phyloP scores from a whole-genome alignment of 1,140 invertebrate species.

The Chrysopa pallens region DNA sequence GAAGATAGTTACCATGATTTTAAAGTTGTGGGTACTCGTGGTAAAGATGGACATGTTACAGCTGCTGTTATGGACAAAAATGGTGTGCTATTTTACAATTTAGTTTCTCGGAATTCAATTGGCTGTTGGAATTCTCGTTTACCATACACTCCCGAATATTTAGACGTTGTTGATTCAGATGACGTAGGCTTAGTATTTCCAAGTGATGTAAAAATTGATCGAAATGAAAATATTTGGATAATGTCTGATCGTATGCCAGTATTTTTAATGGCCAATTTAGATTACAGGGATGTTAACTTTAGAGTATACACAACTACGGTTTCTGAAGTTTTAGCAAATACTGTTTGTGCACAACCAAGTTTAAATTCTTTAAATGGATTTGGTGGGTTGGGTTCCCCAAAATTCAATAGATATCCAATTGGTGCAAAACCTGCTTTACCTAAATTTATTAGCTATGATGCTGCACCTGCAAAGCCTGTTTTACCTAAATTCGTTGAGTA shows the following conservation, averaged over 20 bases:
- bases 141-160: constrained; percentile 42
- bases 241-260: constrained; percentile 65
- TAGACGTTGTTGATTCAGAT: constrained; percentile 51
- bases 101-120: constrained; percentile 60
- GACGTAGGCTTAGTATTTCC: constrained; percentile 59
- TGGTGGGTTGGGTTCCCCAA: too few relatives aligned
- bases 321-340: constrained; percentile 40
- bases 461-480: too few relatives aligned
- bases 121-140: constrained; percentile 59
- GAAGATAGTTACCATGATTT: constrained; percentile 54
- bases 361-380: too few relatives aligned
- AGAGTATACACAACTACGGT: constrained; percentile 49
- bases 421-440: too few relatives aligned
- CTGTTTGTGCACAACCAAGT: constrained; percentile 30
- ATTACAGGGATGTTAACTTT: constrained; percentile 62
- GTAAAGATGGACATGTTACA: constrained; percentile 46
- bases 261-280: constrained; percentile 47
- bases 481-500: too few relatives aligned
- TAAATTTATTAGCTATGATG: too few relatives aligned
- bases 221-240: constrained; percentile 46
- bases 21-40: constrained; percentile 42
- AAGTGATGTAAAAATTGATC: constrained; percentile 55
- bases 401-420: too few relatives aligned
- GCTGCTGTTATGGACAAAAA: constrained; percentile 45
- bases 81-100: constrained; percentile 54